These are phyloP conservation scores for Catocala sponsa DNA, from an alignment of 2,888 invertebrate genomes.

Conservation along the genomic window DNA sequence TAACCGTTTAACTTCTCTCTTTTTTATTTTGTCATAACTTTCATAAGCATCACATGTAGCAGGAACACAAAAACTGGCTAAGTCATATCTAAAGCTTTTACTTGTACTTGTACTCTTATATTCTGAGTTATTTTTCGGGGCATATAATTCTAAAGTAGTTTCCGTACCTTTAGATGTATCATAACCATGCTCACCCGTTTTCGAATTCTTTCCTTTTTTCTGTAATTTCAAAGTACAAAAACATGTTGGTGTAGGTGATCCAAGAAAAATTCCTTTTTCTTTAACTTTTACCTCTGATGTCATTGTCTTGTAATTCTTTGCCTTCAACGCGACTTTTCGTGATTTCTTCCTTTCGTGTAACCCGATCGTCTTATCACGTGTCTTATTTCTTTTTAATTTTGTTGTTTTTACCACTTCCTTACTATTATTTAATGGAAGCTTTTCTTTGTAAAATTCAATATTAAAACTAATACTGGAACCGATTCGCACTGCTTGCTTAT, in stretches of 20 bases:
- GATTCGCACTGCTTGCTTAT: constrained; percentile 18
- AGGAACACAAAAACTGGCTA: constrained; percentile 11
- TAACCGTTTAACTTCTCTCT: constrained; percentile 3
- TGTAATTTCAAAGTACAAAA: constrained; percentile 33
- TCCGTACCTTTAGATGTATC: constrained; percentile 1
- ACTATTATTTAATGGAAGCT: neutral
- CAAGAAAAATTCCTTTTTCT: constrained; percentile 18
- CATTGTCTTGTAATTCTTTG: constrained; percentile 1
- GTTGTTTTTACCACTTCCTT: constrained; percentile 2
- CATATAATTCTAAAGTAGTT: neutral
- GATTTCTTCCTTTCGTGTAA: too few species aligned
- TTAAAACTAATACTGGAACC: constrained; percentile 26
- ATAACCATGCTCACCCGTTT: constrained; percentile 4
- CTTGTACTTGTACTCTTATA: constrained; percentile 16
- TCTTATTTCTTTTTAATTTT: neutral
- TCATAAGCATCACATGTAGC: constrained; percentile 10
- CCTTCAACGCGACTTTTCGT: too few species aligned
- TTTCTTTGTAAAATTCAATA: constrained; percentile 27
- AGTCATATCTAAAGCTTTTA: neutral
- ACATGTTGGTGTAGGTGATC: constrained; percentile 32
- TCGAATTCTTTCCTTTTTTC: constrained; percentile 21
- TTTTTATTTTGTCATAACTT: constrained; percentile 13
- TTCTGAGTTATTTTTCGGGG: neutral
- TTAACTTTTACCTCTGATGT: constrained; percentile 9
- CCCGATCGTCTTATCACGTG: too few species aligned